Percentiles rank a stretch among this genome's conserved stretches.
Conservation (phyloP, 2,113 vertebrate genomes). For the Phylloscopus trochilus region DNA sequence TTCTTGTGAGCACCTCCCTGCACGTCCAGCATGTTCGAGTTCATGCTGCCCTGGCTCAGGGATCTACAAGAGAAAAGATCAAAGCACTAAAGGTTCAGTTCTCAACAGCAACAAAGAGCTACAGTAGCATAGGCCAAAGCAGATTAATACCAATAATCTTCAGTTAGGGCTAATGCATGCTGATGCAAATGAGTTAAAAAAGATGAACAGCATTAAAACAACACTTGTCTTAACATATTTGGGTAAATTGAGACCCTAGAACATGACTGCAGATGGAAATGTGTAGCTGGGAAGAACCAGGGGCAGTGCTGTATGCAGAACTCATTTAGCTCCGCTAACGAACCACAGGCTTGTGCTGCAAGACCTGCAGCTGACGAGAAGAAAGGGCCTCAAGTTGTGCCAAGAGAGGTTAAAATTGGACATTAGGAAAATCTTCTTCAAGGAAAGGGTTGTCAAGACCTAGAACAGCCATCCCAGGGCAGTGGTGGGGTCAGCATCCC, state of each 20-base stretch:
- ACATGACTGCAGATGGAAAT: neutral
- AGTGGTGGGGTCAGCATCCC: neutral
- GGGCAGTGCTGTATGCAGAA: neutral
- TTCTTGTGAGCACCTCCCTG: conserved; percentile 92
- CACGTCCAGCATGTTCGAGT: conserved; percentile 94
- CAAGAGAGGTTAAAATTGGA: neutral
- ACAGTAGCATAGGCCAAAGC: conserved; percentile 8
- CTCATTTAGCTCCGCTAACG: neutral
- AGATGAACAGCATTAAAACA: conserved; percentile 73
- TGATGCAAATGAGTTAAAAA: conserved; percentile 77
- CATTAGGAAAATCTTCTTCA: neutral
- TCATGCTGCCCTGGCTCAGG: conserved; percentile 96
- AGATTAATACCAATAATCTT: conserved; percentile 58
- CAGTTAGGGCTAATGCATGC: conserved; percentile 80
- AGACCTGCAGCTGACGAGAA: neutral
- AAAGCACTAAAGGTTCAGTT: neutral
- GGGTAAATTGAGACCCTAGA: neutral
- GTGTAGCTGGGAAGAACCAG: conserved; percentile 12
- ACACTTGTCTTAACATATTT: conserved; percentile 4
- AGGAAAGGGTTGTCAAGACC: neutral
- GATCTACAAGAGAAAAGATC: conserved; percentile 76
- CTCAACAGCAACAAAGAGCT: neutral
- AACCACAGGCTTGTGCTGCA: neutral
- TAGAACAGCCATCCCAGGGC: neutral
- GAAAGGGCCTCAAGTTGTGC: neutral